Base-by-base conservation (phyloP, 2,797 vertebrate species). In the Emydoidea blandingii region DNA sequence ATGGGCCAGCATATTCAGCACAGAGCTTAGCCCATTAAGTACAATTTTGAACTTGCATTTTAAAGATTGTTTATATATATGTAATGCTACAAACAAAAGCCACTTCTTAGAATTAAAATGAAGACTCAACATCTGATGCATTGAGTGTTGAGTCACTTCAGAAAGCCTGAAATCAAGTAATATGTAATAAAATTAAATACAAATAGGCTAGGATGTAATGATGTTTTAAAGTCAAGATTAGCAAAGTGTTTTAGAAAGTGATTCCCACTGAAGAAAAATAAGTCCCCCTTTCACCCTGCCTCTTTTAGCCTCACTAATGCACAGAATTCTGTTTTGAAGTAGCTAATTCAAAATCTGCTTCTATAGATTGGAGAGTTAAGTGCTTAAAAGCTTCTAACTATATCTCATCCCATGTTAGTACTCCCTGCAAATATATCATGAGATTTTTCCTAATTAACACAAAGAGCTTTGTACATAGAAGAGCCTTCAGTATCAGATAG, bases 1-100 rank as follows among this genome's bases (percentile, higher is more conserved):
- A 12, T 0, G 0, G 2, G 57, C 25, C 82, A 23, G 23, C 1
- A 3, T 29, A 34, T 12, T 59, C 41, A 23, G 29, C 65, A 10
- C 34, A 93, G 87, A 88, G 68, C 5, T 27, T 95, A 15, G 41
- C 7, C 37, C 1, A 0, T 53, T 52, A 16, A 7, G 2, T 54
- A 8, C 18, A 11, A 0, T 37, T 3, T 15, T 87, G 15, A 27
- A 50, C 83, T 87, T 82, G 19, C 18, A 65, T 78, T 86, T 94
- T 85, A 11, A 5, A 12, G 65, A 41, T 62, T 78, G 2, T 57
- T 79, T 3, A 49, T 83, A 23, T 85, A 90, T 11, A 90, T 84
- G 29, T 65, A 74, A 88, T 6, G 0, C 3, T 79, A 8, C 6
- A 14, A 68, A 68, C 7, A 6, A 49, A 23, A 44, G 8, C 3